Conservation (phyloP, 2,888 invertebrate species). For the Platycheirus albimanus region DNA sequence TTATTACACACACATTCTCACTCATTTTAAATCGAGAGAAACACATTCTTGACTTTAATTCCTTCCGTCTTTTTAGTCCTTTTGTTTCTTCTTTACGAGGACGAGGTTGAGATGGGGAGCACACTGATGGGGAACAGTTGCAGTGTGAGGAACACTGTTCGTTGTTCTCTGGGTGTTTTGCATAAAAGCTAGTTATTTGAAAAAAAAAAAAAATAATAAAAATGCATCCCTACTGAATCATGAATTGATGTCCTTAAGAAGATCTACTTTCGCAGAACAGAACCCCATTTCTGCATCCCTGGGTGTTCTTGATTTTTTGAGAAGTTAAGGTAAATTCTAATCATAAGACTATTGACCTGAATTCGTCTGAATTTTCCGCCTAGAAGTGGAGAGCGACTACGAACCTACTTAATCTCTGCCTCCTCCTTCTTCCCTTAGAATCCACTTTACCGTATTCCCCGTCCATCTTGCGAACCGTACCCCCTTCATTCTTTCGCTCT, state of each 20-base stretch:
- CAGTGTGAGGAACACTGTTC: no score
- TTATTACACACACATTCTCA: conserved; percentile 1
- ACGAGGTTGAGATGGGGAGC: background rate
- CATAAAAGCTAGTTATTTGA: conserved; percentile 30
- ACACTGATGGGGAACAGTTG: no score
- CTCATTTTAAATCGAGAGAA: conserved; percentile 15
- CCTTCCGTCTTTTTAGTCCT: conserved; percentile 37
- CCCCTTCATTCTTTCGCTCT: conserved; percentile 9
- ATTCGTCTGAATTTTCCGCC: conserved; percentile 24
- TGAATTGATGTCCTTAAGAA: conserved; percentile 52
- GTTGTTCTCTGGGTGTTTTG: conserved; percentile 32
- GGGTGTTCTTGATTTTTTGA: conserved; percentile 14
- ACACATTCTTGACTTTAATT: conserved; percentile 48
- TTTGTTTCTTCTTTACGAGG: conserved; percentile 1
- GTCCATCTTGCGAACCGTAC: conserved; percentile 15
- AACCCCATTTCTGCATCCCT: conserved; percentile 11
- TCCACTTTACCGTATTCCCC: conserved; percentile 13
- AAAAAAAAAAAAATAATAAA: conserved; percentile 19
- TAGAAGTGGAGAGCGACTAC: background rate
- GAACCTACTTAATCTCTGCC: background rate
- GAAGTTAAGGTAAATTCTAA: conserved; percentile 57
- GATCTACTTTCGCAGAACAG: conserved; percentile 11
- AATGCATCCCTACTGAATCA: conserved; percentile 42
- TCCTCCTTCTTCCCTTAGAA: background rate
- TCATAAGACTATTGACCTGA: conserved; percentile 65